Evolutionary conservation across 2,888 invertebrate genomes (phyloP).

Genomic region (Mylabris sibirica): DNA sequence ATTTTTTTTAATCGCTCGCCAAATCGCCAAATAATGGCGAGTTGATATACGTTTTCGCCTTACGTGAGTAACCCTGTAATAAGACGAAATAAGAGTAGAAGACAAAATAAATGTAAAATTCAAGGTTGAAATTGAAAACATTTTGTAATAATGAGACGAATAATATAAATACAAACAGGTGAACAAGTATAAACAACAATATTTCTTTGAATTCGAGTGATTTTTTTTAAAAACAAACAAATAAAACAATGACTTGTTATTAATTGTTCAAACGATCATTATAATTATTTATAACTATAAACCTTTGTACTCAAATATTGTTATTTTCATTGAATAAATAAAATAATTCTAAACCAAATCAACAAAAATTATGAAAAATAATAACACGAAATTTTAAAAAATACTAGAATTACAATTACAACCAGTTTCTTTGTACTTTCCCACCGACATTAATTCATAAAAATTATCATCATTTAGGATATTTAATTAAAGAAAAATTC

Average conservation of each 20-base stretch:
- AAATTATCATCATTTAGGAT: too few relatives aligned
- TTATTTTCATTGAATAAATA: background rate
- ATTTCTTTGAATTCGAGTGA: background rate
- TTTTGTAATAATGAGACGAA: background rate
- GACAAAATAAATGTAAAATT: background rate
- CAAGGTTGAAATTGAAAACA: background rate
- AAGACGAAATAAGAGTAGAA: background rate
- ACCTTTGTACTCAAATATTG: background rate
- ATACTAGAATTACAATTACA: background rate
- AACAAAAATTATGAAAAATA: too few relatives aligned
- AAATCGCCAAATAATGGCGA: too few relatives aligned
- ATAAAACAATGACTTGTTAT: background rate
- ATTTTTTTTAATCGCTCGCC: too few relatives aligned
- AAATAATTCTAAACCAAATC: background rate
- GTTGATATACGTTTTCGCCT: too few relatives aligned
- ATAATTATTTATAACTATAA: background rate
- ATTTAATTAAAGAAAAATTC: too few relatives aligned
- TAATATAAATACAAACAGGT: background rate
- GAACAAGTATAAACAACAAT: background rate
- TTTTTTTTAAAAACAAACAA: background rate
- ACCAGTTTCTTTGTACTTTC: constrained; percentile 3
- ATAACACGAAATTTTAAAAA: background rate
- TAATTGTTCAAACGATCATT: background rate
- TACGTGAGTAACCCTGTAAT: too few relatives aligned
- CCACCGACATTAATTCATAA: background rate